Evolutionary conservation across 2,888 invertebrate genomes (phyloP).

Genomic region (Pimpla rufipes): DNA sequence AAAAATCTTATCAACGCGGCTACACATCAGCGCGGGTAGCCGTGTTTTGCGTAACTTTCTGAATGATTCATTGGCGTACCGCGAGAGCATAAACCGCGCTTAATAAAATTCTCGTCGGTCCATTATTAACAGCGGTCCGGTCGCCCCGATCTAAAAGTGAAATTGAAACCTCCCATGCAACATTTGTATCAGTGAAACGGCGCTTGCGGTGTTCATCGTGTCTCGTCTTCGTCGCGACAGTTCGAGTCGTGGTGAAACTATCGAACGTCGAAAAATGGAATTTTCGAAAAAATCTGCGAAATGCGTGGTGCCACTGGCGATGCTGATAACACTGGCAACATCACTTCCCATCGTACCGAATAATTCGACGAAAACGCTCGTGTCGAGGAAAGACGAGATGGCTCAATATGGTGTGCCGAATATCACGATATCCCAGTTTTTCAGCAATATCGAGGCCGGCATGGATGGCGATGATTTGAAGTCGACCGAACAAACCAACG

Average conservation of each 20-base stretch:
- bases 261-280: background rate
- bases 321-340: slow-evolving; percentile 20
- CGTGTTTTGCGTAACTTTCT: background rate
- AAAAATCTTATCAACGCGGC: too few species aligned
- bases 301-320: background rate
- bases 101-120: slow-evolving; percentile 17
- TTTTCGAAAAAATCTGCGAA: background rate
- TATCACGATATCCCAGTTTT: too few species aligned
- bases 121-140: too few species aligned
- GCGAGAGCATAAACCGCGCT: background rate
- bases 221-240: slow-evolving; percentile 4
- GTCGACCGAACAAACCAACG: too few species aligned
- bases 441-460: too few species aligned
- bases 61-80: background rate
- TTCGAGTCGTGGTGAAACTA: background rate
- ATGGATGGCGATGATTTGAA: too few species aligned
- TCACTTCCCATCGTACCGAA: background rate
- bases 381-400: too few species aligned
- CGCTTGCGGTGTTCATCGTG: background rate
- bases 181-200: background rate
- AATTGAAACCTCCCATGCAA: background rate
- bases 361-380: background rate
- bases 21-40: too few species aligned
- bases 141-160: background rate
- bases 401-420: too few species aligned